Conservation (phyloP, 2,888 invertebrate species). For the Sthenelais limicola region DNA sequence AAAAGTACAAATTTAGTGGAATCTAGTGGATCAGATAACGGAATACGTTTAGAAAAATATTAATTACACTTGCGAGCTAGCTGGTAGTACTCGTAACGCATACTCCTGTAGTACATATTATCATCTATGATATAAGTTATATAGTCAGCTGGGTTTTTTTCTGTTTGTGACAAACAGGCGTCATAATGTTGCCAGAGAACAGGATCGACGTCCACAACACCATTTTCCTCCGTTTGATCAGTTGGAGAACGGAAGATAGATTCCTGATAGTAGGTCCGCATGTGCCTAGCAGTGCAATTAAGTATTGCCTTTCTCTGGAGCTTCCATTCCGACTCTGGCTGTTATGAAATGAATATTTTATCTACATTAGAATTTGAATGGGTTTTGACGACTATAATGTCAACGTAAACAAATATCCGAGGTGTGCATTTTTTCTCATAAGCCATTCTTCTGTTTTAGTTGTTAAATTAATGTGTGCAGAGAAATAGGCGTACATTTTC, state of each 20-base stretch:
- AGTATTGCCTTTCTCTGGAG: constrained; percentile 25
- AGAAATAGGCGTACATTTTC: no score
- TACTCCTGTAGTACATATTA: constrained; percentile 50
- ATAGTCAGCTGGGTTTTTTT: neutral
- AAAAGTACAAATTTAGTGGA: neutral
- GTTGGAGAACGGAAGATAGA: no score
- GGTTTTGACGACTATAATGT: no score
- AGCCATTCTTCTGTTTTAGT: no score
- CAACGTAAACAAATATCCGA: no score
- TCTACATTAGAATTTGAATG: no score
- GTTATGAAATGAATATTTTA: constrained; percentile 1
- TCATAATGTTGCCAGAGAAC: neutral
- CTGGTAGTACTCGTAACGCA: constrained; percentile 49
- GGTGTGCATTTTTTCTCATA: no score
- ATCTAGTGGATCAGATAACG: neutral
- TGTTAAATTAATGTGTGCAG: no score
- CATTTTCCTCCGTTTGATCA: no score
- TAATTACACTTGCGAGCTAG: constrained; percentile 47
- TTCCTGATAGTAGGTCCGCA: no score
- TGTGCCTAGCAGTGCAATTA: constrained; percentile 11
- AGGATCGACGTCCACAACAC: neutral
- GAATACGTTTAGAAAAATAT: no score
- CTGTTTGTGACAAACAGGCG: neutral
- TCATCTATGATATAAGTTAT: constrained; percentile 47
- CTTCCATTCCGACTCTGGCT: constrained; percentile 36